Evolutionary conservation across 2,113 vertebrate genomes (phyloP), one percentile per base, ranked within the genome.

Genomic region (Damaliscus lunatus): DNA sequence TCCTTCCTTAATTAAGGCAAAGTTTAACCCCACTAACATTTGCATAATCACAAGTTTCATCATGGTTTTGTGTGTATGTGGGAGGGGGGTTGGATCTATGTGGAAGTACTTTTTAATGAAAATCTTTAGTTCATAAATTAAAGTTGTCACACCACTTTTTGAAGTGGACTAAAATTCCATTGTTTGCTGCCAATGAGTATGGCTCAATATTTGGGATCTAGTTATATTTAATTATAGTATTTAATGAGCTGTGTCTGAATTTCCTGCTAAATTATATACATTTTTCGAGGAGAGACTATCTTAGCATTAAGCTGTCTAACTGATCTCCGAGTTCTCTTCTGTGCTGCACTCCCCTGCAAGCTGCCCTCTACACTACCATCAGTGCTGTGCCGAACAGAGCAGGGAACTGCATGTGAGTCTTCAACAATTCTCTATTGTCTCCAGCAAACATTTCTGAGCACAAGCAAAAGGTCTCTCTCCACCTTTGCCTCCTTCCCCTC

Each of bases 341-440:
- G 0, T 9, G 11, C 17, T n/a, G 1, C 9, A 5, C 33, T 74
- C 14, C 21, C 21, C 5, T 25, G 0, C 1, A 10, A 25, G 14
- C 43, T 74, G n/a, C 81, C 27, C 43, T 81, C 36, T 86, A 1
- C 1, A 23, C 6, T 17, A 15, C 27, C 23, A 0, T 86, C 36
- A 31, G 5, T 5, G 27, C 43, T 46, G 3, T 50, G 31, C 29
- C 23, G 25, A 21, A 43, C n/a, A 27, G 31, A 62, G 15, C 21
- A 46, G 16, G 52, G 57, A 53, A 53, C 43, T 84, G 40, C 16
- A 14, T 27, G 4, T 27, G 31, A 25, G 52, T 91, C 60, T 67
- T 77, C 14, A 11, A 0, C 23, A 67, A 59, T 12, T 67, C 27
- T 57, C 77, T 17, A 0, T 17, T 46, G 15, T 60, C 43, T 62